Evolutionary conservation across 1,140 invertebrate genomes (phyloP), one percentile per base, ranked within the genome.

Genomic region (Atopsyche davidsoni): DNA sequence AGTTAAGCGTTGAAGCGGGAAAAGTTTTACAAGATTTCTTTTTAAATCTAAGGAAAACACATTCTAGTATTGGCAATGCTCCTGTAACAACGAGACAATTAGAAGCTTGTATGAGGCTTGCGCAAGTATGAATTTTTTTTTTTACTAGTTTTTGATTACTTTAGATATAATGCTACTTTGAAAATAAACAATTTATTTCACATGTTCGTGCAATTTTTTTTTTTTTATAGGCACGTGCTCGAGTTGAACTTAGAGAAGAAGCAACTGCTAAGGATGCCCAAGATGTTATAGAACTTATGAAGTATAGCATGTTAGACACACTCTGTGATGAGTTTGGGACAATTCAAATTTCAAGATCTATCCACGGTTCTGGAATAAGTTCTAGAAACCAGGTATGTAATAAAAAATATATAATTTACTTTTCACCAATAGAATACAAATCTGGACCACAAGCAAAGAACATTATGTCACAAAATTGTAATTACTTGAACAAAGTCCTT

Each of bases 281-380:
- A 46, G 90, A 96, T 65, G 83, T 95, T 14, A 78, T 96, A 16
- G 85, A 92, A 61, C 79, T 96, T 41, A 81, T 95, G 65, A 83
- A 84, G 58, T 80, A 85, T 62, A 89, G 88, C 62, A 76, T 95
- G 62, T 73, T 81, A 16, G 85, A 92, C 61, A 85, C 83, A 6
- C 84, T 82, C 56, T 76, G 77, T 18, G 83, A 87, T 68, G 82
- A 85, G 59, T 75, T 78, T 66, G 80, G 85, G 0, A 69, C 75
- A 22, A 68, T 88, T 43, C 80, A 87, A 62, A 79, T 87, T 59
- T 77, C 77, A 2, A 67, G 83, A 51, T 85, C 82, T 11, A 79
- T 83, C 56, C 80, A 85, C 62, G 83, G 83, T 1, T 81, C 82
- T 31, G 84, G 85, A 11, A 87, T 84, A 68, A 82, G 82, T 60